phyloP scores from a whole-genome alignment of 2,797 vertebrate genomes.

The Enteromius anoplus region DNA sequence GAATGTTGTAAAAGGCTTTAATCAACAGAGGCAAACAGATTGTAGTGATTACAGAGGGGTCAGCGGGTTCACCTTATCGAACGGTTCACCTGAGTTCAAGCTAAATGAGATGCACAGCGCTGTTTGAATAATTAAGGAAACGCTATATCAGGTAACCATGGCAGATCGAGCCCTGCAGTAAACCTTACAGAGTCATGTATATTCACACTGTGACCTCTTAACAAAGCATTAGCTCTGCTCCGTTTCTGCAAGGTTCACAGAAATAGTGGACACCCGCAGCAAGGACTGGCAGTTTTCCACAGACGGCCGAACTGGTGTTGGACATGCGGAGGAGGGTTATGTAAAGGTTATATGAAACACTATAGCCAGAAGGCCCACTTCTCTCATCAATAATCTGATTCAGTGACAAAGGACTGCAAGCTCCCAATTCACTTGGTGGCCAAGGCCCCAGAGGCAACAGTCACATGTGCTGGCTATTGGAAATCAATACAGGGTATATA shows the following conservation, averaged over 20 bases:
- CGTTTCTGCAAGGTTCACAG: slow-evolving; percentile 39
- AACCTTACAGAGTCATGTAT: slow-evolving; percentile 38
- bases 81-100: slow-evolving; percentile 49
- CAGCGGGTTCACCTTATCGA: slow-evolving; percentile 19
- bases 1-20: slow-evolving; percentile 29
- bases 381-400: slow-evolving; percentile 57
- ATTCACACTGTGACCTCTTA: slow-evolving; percentile 44
- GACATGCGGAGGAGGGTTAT: slow-evolving; percentile 31
- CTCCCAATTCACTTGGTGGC: slow-evolving; percentile 46
- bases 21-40: slow-evolving; percentile 34
- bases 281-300: slow-evolving; percentile 41
- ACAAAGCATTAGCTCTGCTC: slow-evolving; percentile 41
- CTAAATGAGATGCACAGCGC: slow-evolving; percentile 46
- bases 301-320: slow-evolving; percentile 26
- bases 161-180: slow-evolving; percentile 32
- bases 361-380: slow-evolving; percentile 44
- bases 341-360: slow-evolving; percentile 51
- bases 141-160: slow-evolving; percentile 42
- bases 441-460: slow-evolving; percentile 47
- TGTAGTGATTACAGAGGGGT: slow-evolving; percentile 22
- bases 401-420: slow-evolving; percentile 50
- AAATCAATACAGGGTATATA: slow-evolving; percentile 55
- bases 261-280: slow-evolving; percentile 41
- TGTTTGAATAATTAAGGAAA: slow-evolving; percentile 53
- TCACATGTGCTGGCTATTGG: slow-evolving; percentile 49